Evolutionary conservation across 2,888 invertebrate species (phyloP), one percentile per base, ranked within the genome.

Genomic region (Allolobophora icterica): DNA sequence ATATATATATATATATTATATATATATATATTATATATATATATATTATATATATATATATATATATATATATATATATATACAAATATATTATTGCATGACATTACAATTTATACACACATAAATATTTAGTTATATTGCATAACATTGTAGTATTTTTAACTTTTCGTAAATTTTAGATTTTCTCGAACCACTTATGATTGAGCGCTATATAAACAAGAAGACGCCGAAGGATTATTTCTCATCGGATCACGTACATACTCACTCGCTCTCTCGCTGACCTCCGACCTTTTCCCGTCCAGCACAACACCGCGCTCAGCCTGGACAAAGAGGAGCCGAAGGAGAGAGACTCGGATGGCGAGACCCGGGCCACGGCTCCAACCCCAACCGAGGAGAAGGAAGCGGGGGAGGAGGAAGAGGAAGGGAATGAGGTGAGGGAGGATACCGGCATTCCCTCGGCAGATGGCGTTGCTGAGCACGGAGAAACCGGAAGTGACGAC

Each of bases 291-390:
- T 35, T 17, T 35, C 35, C 33, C 34, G 15, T 30, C 19, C n/a
- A 33, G 33, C 17, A 34, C 84, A 30, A 21, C 34, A 33, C 30
- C 17, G 84, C 21, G 17, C 35, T 87, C 87, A 87, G 87, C 17
- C 87, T 87, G 87, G 87, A 87, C 87, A 87, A 87, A 87, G 87
- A 87, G 87, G 87, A 87, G 87, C 35, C 35, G 87, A 17, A 33
- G 84, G 84, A 83, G 84, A 19, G 35, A 35, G 84, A 84, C 6
- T 33, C 33, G 35, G 35, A 84, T 24, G 35, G 87, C 5, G 87
- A 38, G 38, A 87, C 35, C 17, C 87, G 87, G 17, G 87, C 87
- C 19, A 38, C 34, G 87, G 35, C 34, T 34, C 87, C 35, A n/a
- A 35, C 34, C 34, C 21, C 34, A 33, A 17, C 34, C 84, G 8